Evolutionary conservation across 2,113 vertebrate genomes (phyloP).

Genomic region (Vulpes ferrilata): DNA sequence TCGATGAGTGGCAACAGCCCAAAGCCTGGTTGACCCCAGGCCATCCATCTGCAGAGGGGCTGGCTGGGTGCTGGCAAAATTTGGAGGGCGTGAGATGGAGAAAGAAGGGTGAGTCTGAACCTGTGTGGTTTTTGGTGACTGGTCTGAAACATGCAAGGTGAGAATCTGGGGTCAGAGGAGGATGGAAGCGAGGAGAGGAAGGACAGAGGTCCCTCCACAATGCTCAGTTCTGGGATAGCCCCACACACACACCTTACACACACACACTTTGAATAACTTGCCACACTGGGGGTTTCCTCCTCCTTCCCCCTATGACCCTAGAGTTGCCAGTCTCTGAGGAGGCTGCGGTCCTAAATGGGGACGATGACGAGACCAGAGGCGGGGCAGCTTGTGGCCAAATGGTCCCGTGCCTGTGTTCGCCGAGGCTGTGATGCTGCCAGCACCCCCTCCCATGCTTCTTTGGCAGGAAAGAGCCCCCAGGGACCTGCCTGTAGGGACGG

Average conservation of each 20-base stretch:
- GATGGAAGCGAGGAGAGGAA: not conserved
- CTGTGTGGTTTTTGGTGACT: fast-evolving
- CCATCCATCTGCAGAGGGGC: not conserved
- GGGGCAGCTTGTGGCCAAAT: not conserved
- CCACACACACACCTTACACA: not conserved
- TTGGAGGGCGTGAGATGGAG: not conserved
- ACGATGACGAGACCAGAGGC: not conserved
- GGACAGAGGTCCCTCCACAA: not conserved
- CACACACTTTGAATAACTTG: not conserved
- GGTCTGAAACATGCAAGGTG: not conserved
- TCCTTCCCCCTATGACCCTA: not conserved
- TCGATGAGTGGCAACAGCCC: not conserved
- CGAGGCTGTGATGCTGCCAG: no score
- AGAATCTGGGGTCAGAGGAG: not conserved
- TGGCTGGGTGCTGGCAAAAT: not conserved
- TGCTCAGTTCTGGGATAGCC: no score
- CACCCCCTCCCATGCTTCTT: not conserved
- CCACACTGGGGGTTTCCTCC: not conserved
- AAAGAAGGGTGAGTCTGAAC: not conserved
- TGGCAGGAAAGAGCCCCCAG: not conserved
- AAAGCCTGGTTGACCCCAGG: not conserved
- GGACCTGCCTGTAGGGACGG: not conserved
- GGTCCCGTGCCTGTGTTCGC: not conserved
- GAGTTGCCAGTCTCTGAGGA: not conserved
- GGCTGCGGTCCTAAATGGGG: not conserved